These are phyloP conservation scores for Drosophila atripex DNA, from an alignment of 2,888 invertebrate genomes.

Conservation along the genomic window DNA sequence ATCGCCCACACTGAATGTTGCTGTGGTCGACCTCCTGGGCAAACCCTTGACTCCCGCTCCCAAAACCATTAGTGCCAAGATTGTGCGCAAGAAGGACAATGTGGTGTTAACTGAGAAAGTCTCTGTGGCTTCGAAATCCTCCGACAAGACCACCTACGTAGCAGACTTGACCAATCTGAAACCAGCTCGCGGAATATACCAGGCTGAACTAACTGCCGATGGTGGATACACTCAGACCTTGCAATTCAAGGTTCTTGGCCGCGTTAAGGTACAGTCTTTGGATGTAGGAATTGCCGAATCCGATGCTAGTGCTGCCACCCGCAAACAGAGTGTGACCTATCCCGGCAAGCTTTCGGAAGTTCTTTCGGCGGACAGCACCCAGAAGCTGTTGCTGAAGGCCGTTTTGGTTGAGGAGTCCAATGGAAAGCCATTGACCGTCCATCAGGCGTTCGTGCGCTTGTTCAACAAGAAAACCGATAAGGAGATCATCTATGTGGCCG, in stretches of 20 bases:
- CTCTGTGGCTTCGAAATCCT: conserved; percentile 88
- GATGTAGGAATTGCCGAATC: conserved; percentile 96
- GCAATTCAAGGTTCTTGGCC: conserved; percentile 89
- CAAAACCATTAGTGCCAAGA: conserved; percentile 75
- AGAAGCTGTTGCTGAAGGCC: conserved; percentile 93
- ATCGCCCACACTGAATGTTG: conserved; percentile 89
- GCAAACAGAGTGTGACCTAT: conserved; percentile 89
- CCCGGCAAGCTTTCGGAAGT: conserved; percentile 89
- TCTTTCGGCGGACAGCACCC: conserved; percentile 94
- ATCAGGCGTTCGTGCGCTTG: conserved; percentile 94
- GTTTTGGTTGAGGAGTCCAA: conserved; percentile 89
- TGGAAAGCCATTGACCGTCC: conserved; percentile 88
- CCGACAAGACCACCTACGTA: conserved; percentile 88
- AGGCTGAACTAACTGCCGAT: conserved; percentile 90
- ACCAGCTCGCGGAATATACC: conserved; percentile 93
- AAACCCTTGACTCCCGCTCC: conserved; percentile 85
- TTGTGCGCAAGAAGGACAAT: conserved; percentile 85
- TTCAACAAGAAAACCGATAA: conserved; percentile 87
- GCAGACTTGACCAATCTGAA: conserved; percentile 91
- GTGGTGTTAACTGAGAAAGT: conserved; percentile 86
- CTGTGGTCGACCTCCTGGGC: conserved; percentile 90
- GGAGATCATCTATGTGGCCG: conserved; percentile 97
- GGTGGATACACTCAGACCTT: conserved; percentile 86
- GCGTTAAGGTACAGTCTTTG: conserved; percentile 89
- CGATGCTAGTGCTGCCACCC: conserved; percentile 93